These are phyloP conservation scores for Agrochola lychnidis DNA, from an alignment of 2,888 invertebrate genomes.

Conservation along the genomic window DNA sequence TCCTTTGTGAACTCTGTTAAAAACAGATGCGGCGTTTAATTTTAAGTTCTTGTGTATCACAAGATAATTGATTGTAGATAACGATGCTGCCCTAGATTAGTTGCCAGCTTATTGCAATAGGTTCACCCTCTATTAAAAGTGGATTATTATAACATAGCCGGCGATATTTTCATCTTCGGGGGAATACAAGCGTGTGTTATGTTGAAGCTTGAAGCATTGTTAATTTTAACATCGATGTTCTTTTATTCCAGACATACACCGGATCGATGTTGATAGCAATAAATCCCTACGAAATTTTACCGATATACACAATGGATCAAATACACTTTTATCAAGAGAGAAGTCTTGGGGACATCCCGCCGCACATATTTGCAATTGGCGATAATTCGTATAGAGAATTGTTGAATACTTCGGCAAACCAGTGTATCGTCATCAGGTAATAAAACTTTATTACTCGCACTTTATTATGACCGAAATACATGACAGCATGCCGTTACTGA, in stretches of 20 bases:
- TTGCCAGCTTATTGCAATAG: too few relatives aligned
- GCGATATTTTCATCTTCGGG: too few relatives aligned
- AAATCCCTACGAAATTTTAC: slow-evolving; percentile 98
- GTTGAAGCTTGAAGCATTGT: too few relatives aligned
- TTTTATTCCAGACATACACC: slow-evolving; percentile 95
- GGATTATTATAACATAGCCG: too few relatives aligned
- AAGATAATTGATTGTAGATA: too few relatives aligned
- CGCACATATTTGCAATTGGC: slow-evolving; percentile 98
- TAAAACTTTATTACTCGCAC: slow-evolving; percentile 8
- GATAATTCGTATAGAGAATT: slow-evolving; percentile 97
- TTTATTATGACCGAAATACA: neutral
- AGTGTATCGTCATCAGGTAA: slow-evolving; percentile 98
- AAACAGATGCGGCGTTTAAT: too few relatives aligned
- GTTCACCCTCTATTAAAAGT: too few relatives aligned
- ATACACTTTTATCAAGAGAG: slow-evolving; percentile 95
- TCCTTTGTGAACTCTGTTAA: too few relatives aligned
- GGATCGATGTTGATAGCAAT: slow-evolving; percentile 98
- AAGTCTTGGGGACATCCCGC: slow-evolving; percentile 96
- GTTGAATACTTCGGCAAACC: slow-evolving; percentile 94
- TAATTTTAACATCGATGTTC: neutral
- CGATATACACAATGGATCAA: slow-evolving; percentile 98
- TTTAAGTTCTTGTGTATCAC: too few relatives aligned
- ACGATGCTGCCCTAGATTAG: too few relatives aligned
- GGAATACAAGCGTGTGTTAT: too few relatives aligned
- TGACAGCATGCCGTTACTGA: neutral